A percentile compares a stretch with the other conserved stretches of the same genome.
Conservation (phyloP, 2,888 invertebrate genomes). For the Xanthia icteritia region DNA sequence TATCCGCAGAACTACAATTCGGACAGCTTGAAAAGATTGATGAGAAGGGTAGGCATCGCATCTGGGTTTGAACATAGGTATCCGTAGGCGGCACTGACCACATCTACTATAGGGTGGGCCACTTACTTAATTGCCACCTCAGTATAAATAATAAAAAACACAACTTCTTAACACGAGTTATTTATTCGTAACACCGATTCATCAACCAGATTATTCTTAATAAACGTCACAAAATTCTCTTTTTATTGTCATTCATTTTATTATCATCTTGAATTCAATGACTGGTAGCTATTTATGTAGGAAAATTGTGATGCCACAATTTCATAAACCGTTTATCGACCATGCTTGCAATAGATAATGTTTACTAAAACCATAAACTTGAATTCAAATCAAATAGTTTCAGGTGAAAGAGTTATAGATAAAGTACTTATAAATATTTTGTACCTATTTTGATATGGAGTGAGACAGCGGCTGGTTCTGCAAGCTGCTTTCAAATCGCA, state of each 20-base stretch:
- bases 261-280: background rate
- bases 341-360: conserved; percentile 9
- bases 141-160: background rate
- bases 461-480: conserved; percentile 6
- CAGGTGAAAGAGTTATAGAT: conserved; percentile 7
- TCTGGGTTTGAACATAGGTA: conserved; percentile 10
- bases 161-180: background rate
- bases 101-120: conserved; percentile 7
- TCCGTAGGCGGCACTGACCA: background rate
- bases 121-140: background rate
- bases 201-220: background rate
- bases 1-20: conserved; percentile 34
- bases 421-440: conserved; percentile 39
- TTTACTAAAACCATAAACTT: conserved; percentile 10
- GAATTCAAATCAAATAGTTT: conserved; percentile 14
- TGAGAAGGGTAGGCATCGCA: conserved; percentile 34
- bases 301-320: background rate
- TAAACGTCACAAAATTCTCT: background rate
- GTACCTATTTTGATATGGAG: conserved; percentile 27
- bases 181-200: background rate
- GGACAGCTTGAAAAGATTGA: conserved; percentile 51
- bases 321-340: conserved; percentile 7
- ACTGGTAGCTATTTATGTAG: background rate
- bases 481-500: conserved; percentile 49
- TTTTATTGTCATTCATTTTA: background rate